Conservation (phyloP, 2,888 invertebrate genomes). For the Unio delphinus region DNA sequence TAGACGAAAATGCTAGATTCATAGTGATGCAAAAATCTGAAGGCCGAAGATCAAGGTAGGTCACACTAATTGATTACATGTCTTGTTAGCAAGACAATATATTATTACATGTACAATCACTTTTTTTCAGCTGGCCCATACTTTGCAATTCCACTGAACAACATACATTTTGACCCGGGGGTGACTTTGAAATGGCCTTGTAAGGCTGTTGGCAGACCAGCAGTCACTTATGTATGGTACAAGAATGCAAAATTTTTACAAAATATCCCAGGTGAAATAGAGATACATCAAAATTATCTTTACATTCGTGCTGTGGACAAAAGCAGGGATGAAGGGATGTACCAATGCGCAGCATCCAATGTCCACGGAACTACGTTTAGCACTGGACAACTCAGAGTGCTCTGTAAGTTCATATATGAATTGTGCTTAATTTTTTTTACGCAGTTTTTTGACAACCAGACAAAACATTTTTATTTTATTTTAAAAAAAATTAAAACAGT, state of each 20-base stretch:
- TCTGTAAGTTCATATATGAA: slow-evolving; percentile 76
- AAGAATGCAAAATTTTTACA: slow-evolving; percentile 43
- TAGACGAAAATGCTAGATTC: too few species aligned
- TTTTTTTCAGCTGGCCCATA: slow-evolving; percentile 59
- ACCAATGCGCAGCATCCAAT: slow-evolving; percentile 92
- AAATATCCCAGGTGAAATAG: slow-evolving; percentile 15
- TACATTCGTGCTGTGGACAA: slow-evolving; percentile 28
- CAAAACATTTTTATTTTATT: too few species aligned
- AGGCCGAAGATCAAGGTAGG: too few species aligned
- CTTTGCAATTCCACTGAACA: slow-evolving; percentile 57
- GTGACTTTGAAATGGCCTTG: slow-evolving; percentile 60
- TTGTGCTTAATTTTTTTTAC: background rate
- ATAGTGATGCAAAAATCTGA: too few species aligned
- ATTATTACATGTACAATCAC: background rate
- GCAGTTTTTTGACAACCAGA: too few species aligned
- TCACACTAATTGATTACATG: too few species aligned
- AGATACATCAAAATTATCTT: slow-evolving; percentile 37
- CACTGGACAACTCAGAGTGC: slow-evolving; percentile 88
- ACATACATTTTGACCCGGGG: slow-evolving; percentile 59
- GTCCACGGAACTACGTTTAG: slow-evolving; percentile 88
- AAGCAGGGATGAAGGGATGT: slow-evolving; percentile 85
- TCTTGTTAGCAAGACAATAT: too few species aligned
- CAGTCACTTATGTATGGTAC: slow-evolving; percentile 56
- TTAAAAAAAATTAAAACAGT: too few species aligned
- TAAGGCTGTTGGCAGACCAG: slow-evolving; percentile 56